phyloP scores from a whole-genome alignment of 2,113 vertebrate species.

The Albula glossodonta region DNA sequence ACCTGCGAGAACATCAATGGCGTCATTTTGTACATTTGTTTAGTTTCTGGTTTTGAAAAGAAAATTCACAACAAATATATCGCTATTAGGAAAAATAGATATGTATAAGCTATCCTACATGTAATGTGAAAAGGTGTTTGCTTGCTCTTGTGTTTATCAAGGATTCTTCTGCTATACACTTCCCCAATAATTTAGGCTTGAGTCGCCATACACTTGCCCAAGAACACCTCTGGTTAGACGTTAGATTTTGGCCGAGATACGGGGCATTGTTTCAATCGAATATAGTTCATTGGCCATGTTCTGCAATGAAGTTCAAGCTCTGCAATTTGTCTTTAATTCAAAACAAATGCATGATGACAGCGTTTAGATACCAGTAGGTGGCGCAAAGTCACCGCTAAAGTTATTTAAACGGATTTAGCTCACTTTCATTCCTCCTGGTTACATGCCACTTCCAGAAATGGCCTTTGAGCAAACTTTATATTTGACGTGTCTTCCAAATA shows the following conservation, averaged over 20 bases:
- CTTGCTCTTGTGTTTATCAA: no score
- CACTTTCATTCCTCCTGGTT: neutral
- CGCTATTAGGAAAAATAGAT: no score
- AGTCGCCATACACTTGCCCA: neutral
- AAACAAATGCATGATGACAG: neutral
- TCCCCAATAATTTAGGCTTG: neutral
- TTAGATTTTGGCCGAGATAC: no score
- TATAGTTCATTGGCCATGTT: neutral
- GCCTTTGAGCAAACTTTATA: neutral
- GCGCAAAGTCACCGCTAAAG: neutral
- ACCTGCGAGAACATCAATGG: neutral
- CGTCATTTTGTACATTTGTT: neutral
- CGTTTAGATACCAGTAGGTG: neutral
- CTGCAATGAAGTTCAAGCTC: neutral
- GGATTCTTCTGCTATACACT: no score
- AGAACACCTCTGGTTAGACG: neutral
- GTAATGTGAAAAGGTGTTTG: no score
- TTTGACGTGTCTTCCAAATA: neutral
- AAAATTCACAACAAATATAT: no score
- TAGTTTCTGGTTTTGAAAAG: neutral
- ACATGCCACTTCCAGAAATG: neutral
- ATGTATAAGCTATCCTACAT: no score
- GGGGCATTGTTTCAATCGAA: no score
- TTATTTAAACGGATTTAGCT: neutral
- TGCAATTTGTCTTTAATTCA: neutral